These are phyloP conservation scores for Muraenolepis orangiensis DNA, from an alignment of 2,797 vertebrate genomes.

Conservation along the genomic window DNA sequence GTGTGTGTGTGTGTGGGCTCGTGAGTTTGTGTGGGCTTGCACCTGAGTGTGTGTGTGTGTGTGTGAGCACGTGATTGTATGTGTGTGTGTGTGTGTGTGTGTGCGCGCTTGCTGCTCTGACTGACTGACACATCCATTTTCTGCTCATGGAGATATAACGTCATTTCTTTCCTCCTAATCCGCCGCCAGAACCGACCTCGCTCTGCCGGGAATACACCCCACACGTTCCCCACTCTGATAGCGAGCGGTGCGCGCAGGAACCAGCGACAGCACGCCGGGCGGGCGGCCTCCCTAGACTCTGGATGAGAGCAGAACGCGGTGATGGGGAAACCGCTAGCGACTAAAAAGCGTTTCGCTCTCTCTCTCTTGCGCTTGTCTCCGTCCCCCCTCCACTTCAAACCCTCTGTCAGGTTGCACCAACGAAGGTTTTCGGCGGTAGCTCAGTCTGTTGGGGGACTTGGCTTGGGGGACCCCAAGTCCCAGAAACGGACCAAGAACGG, in stretches of 20 bases:
- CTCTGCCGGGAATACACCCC: background rate
- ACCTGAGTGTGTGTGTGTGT: too few relatives aligned
- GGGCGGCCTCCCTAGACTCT: background rate
- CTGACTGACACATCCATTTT: slow-evolving; percentile 42
- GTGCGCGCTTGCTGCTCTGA: slow-evolving; percentile 25
- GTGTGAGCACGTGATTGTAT: too few relatives aligned
- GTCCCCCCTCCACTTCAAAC: slow-evolving; percentile 2
- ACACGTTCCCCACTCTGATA: too few relatives aligned
- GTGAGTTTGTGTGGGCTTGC: too few relatives aligned
- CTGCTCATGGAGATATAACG: slow-evolving; percentile 32
- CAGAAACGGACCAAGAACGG: too few relatives aligned
- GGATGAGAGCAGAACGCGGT: background rate
- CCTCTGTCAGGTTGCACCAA: slow-evolving; percentile 14
- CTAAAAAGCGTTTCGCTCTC: slow-evolving; percentile 12
- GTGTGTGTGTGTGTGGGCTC: too few relatives aligned
- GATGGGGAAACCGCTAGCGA: slow-evolving; percentile 22
- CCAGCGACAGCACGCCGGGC: background rate
- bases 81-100: too few relatives aligned
- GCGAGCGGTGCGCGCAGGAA: background rate
- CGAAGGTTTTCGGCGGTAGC: too few relatives aligned
- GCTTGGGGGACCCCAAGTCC: too few relatives aligned
- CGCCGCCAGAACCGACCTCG: background rate
- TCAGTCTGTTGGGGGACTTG: too few relatives aligned
- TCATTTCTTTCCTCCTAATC: slow-evolving; percentile 27
- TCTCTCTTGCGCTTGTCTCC: background rate